Percentiles rank a stretch among this genome's conserved stretches.
These are phyloP conservation scores for Ornithorhynchus anatinus DNA, from an alignment of 2,113 vertebrate genomes.

Conservation along the genomic window DNA sequence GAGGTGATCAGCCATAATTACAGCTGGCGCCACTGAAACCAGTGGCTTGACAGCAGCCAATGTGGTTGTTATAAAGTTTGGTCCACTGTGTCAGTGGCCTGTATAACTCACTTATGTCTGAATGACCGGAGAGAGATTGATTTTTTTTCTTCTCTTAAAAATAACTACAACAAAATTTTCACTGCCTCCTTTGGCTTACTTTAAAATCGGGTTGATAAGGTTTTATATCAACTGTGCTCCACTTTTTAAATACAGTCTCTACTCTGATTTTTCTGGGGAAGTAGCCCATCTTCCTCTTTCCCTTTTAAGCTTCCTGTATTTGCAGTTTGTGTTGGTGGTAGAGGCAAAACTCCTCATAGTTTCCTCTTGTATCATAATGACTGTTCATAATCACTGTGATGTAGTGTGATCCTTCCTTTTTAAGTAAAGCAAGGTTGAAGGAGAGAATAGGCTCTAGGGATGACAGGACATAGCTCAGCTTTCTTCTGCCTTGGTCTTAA, in stretches of 20 bases:
- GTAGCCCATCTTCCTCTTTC: background rate
- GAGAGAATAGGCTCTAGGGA: background rate
- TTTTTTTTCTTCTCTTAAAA: conserved; percentile 68
- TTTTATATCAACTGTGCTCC: background rate
- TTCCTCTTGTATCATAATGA: background rate
- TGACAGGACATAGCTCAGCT: background rate
- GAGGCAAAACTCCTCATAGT: background rate
- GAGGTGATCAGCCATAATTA: conserved; percentile 82
- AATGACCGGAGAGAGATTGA: conserved; percentile 72
- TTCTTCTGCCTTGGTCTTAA: too few species aligned
- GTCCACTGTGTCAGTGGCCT: conserved; percentile 78
- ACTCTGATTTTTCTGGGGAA: background rate
- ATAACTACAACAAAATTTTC: conserved; percentile 75
- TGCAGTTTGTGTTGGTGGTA: background rate
- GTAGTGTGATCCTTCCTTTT: background rate
- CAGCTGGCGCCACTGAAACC: conserved; percentile 78
- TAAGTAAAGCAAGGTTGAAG: background rate
- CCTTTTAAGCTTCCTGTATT: background rate
- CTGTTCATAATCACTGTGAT: background rate
- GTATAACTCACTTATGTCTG: conserved; percentile 78
- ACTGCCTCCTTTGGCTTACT: conserved; percentile 60
- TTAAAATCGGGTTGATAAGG: conserved; percentile 23
- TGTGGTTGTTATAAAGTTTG: conserved; percentile 77
- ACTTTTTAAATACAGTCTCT: background rate
- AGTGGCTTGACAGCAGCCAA: conserved; percentile 74